Conservation (phyloP, 2,797 vertebrate genomes). For the Gymnoscopelus microlampas region DNA sequence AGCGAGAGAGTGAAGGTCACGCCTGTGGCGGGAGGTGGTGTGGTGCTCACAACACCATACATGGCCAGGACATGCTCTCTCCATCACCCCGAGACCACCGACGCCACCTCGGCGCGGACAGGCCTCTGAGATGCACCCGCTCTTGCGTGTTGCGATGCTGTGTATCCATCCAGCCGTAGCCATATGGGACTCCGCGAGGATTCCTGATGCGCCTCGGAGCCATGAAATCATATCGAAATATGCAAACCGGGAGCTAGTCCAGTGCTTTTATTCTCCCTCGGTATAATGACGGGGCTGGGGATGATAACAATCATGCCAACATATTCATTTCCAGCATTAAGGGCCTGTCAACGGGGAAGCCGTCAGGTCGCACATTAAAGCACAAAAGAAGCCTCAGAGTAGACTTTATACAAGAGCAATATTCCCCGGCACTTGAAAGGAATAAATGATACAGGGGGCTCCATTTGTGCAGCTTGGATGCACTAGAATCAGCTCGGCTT, state of each 20-base stretch:
- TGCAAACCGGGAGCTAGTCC: not conserved
- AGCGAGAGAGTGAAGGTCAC: conserved; percentile 79
- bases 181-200: conserved; percentile 2
- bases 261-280: not conserved
- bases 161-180: conserved; percentile 14
- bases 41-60: conserved; percentile 55
- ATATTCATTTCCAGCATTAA: conserved; percentile 26
- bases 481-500: conserved; percentile 59
- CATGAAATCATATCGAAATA: not conserved
- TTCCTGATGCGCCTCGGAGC: conserved; percentile 6
- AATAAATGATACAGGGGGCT: conserved; percentile 44
- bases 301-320: conserved; percentile 28
- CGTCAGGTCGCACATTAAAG: conserved; percentile 31
- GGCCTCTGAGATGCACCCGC: conserved; percentile 43
- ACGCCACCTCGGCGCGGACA: conserved; percentile 21
- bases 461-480: conserved; percentile 55
- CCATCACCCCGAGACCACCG: conserved; percentile 67
- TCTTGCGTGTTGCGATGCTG: conserved; percentile 21
- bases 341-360: conserved; percentile 16
- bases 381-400: conserved; percentile 35
- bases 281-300: conserved; percentile 9
- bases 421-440: conserved; percentile 31
- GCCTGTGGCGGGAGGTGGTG: conserved; percentile 72
- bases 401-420: conserved; percentile 34
- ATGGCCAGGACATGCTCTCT: conserved; percentile 70